These are phyloP conservation scores for Pachydiplax longipennis DNA, from an alignment of 2,888 invertebrate genomes.

Conservation along the genomic window DNA sequence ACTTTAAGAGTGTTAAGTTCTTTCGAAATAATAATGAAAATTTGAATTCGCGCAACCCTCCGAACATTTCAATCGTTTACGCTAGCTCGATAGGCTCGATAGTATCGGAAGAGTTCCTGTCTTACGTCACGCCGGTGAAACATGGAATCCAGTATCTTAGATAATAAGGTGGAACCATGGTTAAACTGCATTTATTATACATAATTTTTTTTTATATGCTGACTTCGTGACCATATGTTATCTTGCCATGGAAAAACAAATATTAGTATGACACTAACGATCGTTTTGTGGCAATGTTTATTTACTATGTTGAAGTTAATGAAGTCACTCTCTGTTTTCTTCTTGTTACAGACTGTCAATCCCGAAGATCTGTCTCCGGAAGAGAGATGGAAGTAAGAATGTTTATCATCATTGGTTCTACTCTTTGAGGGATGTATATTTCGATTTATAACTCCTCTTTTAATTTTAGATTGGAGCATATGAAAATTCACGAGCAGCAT, in stretches of 20 bases:
- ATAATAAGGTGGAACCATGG: conserved; percentile 19
- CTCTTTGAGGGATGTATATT: neutral
- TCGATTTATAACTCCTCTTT: neutral
- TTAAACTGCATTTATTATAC: neutral
- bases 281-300: neutral
- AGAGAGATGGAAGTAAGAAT: conserved; percentile 74
- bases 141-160: conserved; percentile 5
- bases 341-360: conserved; percentile 50
- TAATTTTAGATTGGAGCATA: conserved; percentile 74
- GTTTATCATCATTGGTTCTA: conserved; percentile 28
- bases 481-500: conserved; percentile 83
- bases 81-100: too few relatives aligned
- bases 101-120: neutral
- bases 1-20: too few relatives aligned
- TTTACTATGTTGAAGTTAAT: neutral
- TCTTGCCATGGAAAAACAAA: conserved; percentile 13
- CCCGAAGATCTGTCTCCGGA: conserved; percentile 77
- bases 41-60: too few relatives aligned
- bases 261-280: neutral
- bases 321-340: neutral
- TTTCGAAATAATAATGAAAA: too few relatives aligned
- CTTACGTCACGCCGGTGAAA: conserved; percentile 29
- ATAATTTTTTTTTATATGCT: neutral
- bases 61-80: too few relatives aligned
- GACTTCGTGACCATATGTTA: neutral